Conservation (phyloP, 2,888 invertebrate species). For the Leptopilina drosophilae region DNA sequence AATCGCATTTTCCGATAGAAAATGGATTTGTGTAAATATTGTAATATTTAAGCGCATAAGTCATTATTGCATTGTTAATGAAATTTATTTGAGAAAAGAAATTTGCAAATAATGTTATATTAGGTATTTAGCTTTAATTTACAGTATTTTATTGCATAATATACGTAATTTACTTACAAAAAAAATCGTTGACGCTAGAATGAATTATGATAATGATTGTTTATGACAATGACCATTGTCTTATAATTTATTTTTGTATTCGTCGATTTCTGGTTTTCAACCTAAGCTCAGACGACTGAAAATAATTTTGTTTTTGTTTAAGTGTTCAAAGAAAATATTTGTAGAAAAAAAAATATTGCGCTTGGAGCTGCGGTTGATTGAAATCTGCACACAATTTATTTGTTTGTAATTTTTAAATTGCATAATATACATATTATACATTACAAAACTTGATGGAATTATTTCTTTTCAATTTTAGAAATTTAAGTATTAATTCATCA, state of each 20-base stretch:
- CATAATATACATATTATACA: conserved; percentile 22
- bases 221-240: conserved; percentile 18
- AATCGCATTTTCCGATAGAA: not conserved
- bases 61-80: conserved; percentile 19
- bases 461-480: not conserved
- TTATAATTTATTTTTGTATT: conserved; percentile 25
- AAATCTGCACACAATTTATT: conserved; percentile 27
- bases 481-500: too few species aligned
- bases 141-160: conserved; percentile 34
- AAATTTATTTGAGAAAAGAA: conserved; percentile 14
- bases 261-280: not conserved
- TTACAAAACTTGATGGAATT: not conserved
- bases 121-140: conserved; percentile 26
- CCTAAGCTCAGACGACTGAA: conserved; percentile 7
- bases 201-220: conserved; percentile 17
- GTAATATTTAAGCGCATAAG: conserved; percentile 4
- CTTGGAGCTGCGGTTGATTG: conserved; percentile 11
- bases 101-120: not conserved
- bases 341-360: not conserved
- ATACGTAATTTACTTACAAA: conserved; percentile 10
- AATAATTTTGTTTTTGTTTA: not conserved
- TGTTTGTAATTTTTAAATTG: conserved; percentile 26
- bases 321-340: not conserved
- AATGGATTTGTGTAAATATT: conserved; percentile 32
- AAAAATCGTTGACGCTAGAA: not conserved